Conservation (phyloP, 2,113 vertebrate species). For the Alligator mississippiensis region DNA sequence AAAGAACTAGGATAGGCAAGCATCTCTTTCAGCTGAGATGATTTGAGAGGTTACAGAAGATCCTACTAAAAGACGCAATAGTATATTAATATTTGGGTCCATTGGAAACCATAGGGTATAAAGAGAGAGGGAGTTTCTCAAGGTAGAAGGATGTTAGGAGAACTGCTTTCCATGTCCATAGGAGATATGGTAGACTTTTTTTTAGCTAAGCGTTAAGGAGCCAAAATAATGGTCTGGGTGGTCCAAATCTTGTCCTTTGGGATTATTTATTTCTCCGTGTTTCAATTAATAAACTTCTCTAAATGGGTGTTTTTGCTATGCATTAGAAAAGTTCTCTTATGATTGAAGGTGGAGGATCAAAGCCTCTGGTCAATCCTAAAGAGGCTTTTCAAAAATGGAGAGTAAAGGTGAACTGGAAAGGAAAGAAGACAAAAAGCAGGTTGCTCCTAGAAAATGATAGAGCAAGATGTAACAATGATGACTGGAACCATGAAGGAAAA, state of each 20-base stretch:
- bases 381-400: not conserved
- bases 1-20: not conserved
- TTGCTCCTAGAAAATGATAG: not conserved
- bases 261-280: not conserved
- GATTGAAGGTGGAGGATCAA: not conserved
- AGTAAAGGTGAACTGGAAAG: not conserved
- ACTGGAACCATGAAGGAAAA: not conserved
- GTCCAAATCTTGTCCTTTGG: not conserved
- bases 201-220: not conserved
- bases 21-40: not conserved
- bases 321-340: not conserved
- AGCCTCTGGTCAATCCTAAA: not conserved
- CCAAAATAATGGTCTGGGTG: not conserved
- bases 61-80: not conserved
- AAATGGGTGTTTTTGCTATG: not conserved
- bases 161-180: not conserved
- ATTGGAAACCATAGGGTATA: not conserved
- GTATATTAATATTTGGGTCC: not conserved
- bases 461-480: not conserved
- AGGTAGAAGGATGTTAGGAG: not conserved
- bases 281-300: not conserved
- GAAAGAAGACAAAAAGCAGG: not conserved
- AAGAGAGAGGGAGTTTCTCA: not conserved
- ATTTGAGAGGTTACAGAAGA: not conserved
- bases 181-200: not conserved